These are phyloP conservation scores for Dryobota labecula DNA, from an alignment of 2,888 invertebrate genomes.

Conservation along the genomic window DNA sequence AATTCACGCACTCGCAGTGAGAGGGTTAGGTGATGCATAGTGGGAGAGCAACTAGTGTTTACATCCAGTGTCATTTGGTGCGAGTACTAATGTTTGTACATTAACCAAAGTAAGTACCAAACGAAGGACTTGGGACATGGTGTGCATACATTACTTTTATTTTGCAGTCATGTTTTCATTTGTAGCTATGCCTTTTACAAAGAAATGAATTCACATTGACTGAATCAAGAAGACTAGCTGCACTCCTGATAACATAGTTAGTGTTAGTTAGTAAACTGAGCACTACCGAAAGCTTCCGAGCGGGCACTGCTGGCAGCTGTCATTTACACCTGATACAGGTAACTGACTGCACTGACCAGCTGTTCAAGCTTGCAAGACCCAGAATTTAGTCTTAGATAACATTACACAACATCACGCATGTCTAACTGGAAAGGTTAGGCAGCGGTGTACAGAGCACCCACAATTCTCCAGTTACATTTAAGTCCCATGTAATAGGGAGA, in stretches of 20 bases:
- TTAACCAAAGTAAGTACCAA: background rate
- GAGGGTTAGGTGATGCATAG: constrained; percentile 11
- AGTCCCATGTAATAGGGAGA: background rate
- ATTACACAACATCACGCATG: background rate
- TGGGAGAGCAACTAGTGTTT: constrained; percentile 1
- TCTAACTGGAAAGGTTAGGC: background rate
- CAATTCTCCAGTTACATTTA: background rate
- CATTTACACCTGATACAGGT: background rate
- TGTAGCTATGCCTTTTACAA: background rate
- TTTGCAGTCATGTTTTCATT: background rate
- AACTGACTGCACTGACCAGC: constrained; percentile 12
- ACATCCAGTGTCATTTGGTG: background rate
- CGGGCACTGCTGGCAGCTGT: constrained; percentile 6
- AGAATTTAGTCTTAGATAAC: background rate
- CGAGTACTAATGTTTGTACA: background rate
- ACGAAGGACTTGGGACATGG: too few relatives aligned
- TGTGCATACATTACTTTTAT: background rate
- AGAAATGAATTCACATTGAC: background rate
- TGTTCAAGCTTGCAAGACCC: background rate
- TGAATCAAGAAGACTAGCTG: background rate
- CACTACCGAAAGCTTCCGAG: background rate
- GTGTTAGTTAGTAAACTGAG: background rate
- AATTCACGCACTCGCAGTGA: constrained; percentile 28
- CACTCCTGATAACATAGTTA: background rate
- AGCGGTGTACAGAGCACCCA: background rate